Evolutionary conservation across 2,888 invertebrate species (phyloP).

Genomic region (Colostygia pectinataria): DNA sequence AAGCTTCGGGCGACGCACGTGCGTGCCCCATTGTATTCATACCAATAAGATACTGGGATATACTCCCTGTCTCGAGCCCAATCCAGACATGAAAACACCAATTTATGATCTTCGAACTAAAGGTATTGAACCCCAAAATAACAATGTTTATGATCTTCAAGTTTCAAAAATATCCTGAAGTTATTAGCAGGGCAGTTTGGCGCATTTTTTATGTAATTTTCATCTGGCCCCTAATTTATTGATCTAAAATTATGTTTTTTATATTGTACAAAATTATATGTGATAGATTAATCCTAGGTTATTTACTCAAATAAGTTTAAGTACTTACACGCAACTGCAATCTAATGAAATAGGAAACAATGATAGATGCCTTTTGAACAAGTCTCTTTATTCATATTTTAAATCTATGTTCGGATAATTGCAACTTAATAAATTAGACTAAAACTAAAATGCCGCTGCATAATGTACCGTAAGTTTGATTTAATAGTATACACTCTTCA

Average conservation of each 20-base stretch:
- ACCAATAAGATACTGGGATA: slow-evolving; percentile 49
- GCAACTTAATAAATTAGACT: slow-evolving; percentile 29
- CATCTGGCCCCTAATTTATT: no score
- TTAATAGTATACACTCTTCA: slow-evolving; percentile 13
- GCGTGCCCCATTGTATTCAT: slow-evolving; percentile 70
- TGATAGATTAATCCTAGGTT: no score
- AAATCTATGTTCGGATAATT: not conserved
- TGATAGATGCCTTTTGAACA: not conserved
- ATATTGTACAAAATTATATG: no score
- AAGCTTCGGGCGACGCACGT: slow-evolving; percentile 65
- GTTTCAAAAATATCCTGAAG: not conserved
- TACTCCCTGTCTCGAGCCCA: slow-evolving; percentile 25
- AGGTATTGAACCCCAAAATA: not conserved
- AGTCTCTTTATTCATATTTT: no score
- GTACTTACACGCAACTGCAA: no score
- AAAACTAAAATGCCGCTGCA: slow-evolving; percentile 25
- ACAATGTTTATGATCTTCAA: not conserved
- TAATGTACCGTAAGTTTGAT: slow-evolving; percentile 12
- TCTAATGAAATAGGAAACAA: no score
- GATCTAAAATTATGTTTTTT: no score
- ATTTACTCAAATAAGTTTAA: no score
- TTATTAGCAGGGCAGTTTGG: no score
- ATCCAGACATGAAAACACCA: slow-evolving; percentile 42
- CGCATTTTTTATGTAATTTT: no score
- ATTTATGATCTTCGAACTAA: slow-evolving; percentile 43